These are phyloP conservation scores for Hippocampus mohnikei DNA, from an alignment of 2,113 vertebrate genomes.

Conservation along the genomic window DNA sequence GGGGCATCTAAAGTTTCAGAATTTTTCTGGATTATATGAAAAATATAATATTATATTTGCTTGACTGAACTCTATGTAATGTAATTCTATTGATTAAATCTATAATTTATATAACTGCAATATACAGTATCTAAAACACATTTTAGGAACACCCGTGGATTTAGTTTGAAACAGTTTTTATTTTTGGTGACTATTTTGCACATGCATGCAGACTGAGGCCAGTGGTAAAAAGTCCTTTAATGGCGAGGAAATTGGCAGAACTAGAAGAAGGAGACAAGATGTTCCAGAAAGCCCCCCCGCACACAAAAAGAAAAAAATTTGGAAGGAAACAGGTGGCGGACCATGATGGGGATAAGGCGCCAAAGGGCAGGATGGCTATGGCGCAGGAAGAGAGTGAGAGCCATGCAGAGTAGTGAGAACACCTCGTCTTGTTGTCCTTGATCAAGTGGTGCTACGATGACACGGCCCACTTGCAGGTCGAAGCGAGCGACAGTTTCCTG, in stretches of 20 bases:
- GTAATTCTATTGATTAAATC: too few relatives aligned
- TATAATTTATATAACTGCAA: too few relatives aligned
- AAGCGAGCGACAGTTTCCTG: conserved; percentile 18
- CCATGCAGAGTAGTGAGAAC: conserved; percentile 60
- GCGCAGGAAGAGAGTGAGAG: conserved; percentile 23
- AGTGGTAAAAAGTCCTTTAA: conserved; percentile 57
- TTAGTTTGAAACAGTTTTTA: background rate
- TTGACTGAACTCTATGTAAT: too few relatives aligned
- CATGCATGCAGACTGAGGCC: conserved; percentile 23
- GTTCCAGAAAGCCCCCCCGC: conserved; percentile 17
- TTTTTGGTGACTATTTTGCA: background rate
- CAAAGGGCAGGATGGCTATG: background rate
- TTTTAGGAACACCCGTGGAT: too few relatives aligned
- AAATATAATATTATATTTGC: too few relatives aligned
- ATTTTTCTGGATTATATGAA: too few relatives aligned
- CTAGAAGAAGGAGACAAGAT: conserved; percentile 63
- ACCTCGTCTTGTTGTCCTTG: conserved; percentile 44
- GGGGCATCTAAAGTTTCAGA: too few relatives aligned
- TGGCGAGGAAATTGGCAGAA: conserved; percentile 66
- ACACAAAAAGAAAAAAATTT: conserved; percentile 47
- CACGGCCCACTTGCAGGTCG: conserved; percentile 20
- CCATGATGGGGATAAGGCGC: conserved; percentile 20
- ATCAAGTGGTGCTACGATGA: conserved; percentile 34
- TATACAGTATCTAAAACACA: too few relatives aligned
- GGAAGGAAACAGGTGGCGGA: conserved; percentile 43